Evolutionary conservation across 2,888 invertebrate genomes (phyloP), one percentile per base, ranked within the genome.

Genomic region (Hedya salicella): DNA sequence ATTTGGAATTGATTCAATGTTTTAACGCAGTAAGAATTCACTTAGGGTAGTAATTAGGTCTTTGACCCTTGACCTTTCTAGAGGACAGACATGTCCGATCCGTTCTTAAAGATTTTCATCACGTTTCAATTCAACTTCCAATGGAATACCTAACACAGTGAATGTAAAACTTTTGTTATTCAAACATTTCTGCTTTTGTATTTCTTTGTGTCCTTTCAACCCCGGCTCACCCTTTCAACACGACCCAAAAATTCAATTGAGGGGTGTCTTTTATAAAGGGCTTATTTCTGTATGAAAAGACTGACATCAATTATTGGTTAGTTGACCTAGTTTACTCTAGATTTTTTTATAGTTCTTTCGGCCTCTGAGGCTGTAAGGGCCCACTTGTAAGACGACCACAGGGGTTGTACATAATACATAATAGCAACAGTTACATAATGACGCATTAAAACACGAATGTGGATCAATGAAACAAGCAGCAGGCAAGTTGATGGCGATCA

Each of bases 11-110:
- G 36, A 1, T 36, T 36, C 36, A 11, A 9, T 11, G 0, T 36
- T 2, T 9, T 36, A 11, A 36, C 6, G 11, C 9, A 36, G 6
- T 36, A 3, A 11, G 9, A 36, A 11, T 36, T 36, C 36, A 36
- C 11, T 36, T 36, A 36, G 2, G 6, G 9, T 13, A 30, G 14
- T 16, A 50, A 11, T 14, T 50, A 52, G 48, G 48, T 17, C 48
- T 36, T 59, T 59, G 49, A 59, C 59, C 21, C 39, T 36, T 49
- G 39, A 59, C 59, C 48, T 39, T 39, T 8, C 25, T 1, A n/a
- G 14, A 36, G 48, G 46, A n/a, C 44, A 59, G 39, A 13, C 39
- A 30, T 16, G 48, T 36, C 46, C 57, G 32, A 32, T 8, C n/a
- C 21, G 57, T 39, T 16, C 21, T 49, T 48, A 17, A 9, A 39